Base-by-base conservation (phyloP, 2,888 invertebrate genomes). In the Xestia ashworthii region DNA sequence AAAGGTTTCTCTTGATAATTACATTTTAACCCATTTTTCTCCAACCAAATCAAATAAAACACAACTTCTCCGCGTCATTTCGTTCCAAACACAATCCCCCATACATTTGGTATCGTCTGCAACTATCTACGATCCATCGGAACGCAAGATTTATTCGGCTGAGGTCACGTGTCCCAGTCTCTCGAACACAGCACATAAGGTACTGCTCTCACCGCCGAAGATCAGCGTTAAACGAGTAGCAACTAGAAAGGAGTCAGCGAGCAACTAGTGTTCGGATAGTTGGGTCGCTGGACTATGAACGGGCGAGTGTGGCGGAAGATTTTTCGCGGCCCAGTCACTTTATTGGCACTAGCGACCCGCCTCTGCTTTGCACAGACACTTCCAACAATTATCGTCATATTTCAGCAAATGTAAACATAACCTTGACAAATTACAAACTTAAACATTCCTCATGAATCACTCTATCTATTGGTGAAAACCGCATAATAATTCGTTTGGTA, bases 101-200 rank as follows among this genome's bases (percentile, higher is more conserved):
- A 64, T 64, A 80, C 32, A 80, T 69, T 69, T 25, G 64, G 22
- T 65, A 58, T 68, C 44, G 41, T 50, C 50, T 74, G 55, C 74
- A 73, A 68, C 65, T 64, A 80, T 69, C 69, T 50, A n/a, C 65
- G 48, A 58, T 60, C 41, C 65, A 71, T 78, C 46, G 68, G 74
- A 60, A 69, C 44, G 58, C n/a, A 50, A 76, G 83, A 83, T 82
- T 79, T 82, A 82, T 76, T 66, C 48, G 50, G 22, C 65, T 46
- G 65, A 83, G 83, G 82, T 73, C 72, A 48, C 48, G 14, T 69
- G 70, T 62, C 50, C 53, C 76, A 41, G 70, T 46, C 76, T 55
- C 62, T 67, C 46, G 38, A n/a, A 44, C 64, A 62, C 50, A 44
- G 44, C 11, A 65, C 14, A 5, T 65, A 65, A 44, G 44, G 65